Conservation (phyloP, 30 jellyfish, hydroid and myxozoan genomes). For the Turritopsis rubra region DNA sequence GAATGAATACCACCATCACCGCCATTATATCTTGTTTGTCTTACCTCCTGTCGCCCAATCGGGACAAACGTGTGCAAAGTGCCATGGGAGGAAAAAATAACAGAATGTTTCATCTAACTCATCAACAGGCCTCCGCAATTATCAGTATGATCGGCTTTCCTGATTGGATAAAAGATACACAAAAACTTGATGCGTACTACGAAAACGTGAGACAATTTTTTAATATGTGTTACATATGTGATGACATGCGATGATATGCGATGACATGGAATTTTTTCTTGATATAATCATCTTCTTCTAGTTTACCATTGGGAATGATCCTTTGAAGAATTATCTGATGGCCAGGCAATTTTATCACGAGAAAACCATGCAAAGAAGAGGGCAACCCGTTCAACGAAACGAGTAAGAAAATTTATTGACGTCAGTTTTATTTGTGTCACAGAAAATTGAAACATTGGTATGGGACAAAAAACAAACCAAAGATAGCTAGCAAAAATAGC, state of each 20-base stretch:
- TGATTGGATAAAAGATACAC: slow-evolving; percentile 57
- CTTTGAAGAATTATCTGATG: slow-evolving; percentile 53
- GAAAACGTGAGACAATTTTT: slow-evolving; percentile 45
- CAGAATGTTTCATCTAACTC: not conserved
- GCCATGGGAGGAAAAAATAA: no score
- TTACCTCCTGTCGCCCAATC: no score
- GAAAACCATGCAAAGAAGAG: slow-evolving; percentile 69
- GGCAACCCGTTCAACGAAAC: slow-evolving; percentile 43
- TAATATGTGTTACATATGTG: no score
- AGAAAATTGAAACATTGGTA: no score
- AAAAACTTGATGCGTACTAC: slow-evolving; percentile 37
- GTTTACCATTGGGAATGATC: slow-evolving; percentile 65
- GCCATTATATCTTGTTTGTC: no score
- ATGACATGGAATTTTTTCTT: no score
- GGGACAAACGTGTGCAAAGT: no score
- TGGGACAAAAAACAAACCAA: no score
- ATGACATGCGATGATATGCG: no score
- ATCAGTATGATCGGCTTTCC: slow-evolving; percentile 77
- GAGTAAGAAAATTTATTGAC: slow-evolving; percentile 54
- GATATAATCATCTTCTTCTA: slow-evolving; percentile 7
- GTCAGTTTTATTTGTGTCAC: not conserved
- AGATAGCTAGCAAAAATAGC: no score
- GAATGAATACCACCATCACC: no score
- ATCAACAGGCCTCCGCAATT: slow-evolving; percentile 41
- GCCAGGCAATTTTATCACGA: slow-evolving; percentile 74